These are phyloP conservation scores for Lysandra bellargus DNA, from an alignment of 2,888 invertebrate species.

Conservation along the genomic window DNA sequence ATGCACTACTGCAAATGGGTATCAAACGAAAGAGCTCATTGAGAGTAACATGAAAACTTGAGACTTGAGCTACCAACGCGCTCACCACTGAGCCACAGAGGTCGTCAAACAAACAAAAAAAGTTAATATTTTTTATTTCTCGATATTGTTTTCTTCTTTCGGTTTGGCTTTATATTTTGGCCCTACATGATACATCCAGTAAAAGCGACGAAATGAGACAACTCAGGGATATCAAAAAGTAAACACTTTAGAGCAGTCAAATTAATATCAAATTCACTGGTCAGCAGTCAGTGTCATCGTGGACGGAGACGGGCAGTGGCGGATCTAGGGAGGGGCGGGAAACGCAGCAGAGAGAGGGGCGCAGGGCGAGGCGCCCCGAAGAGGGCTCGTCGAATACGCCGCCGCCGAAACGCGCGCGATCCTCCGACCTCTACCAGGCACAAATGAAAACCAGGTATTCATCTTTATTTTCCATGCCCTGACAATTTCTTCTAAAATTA, in stretches of 20 bases:
- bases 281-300: slow-evolving; percentile 69
- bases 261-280: background rate
- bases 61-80: too few relatives aligned
- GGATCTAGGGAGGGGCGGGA: slow-evolving; percentile 69
- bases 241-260: background rate
- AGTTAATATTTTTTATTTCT: too few relatives aligned
- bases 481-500: background rate
- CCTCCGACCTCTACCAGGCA: slow-evolving; percentile 84
- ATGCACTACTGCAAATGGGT: too few relatives aligned
- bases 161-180: too few relatives aligned
- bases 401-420: slow-evolving; percentile 86
- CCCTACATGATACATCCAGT: too few relatives aligned
- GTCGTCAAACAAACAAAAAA: too few relatives aligned
- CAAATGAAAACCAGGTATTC: slow-evolving; percentile 78
- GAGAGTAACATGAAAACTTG: too few relatives aligned
- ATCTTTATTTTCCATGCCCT: slow-evolving; percentile 37
- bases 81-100: too few relatives aligned
- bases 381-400: slow-evolving; percentile 77
- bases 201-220: background rate
- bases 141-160: too few relatives aligned
- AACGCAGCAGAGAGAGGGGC: slow-evolving; percentile 59
- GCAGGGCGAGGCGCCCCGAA: slow-evolving; percentile 77
- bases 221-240: background rate
- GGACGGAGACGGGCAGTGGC: slow-evolving; percentile 74
- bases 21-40: too few relatives aligned